Conservation (phyloP, 2,888 invertebrate genomes). For the Ganaspis brasiliensis region DNA sequence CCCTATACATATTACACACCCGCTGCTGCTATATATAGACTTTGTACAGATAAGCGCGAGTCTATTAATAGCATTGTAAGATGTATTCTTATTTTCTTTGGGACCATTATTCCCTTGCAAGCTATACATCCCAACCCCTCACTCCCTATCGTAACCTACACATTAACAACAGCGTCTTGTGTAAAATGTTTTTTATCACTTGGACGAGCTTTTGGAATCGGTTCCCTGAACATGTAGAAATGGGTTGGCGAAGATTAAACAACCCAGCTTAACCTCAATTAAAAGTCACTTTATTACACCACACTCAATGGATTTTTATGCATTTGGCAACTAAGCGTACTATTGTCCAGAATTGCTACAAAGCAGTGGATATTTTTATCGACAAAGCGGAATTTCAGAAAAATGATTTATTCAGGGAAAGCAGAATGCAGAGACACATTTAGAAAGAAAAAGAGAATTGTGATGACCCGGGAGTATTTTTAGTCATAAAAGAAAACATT, state of each 20-base stretch:
- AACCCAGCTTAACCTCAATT: constrained; percentile 10
- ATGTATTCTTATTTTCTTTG: constrained; percentile 17
- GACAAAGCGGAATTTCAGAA: no score
- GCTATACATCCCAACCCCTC: constrained; percentile 14
- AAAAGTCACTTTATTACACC: constrained; percentile 21
- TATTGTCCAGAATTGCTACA: no score
- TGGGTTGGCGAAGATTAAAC: constrained; percentile 5
- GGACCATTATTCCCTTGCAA: constrained; percentile 20
- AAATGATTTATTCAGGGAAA: no score
- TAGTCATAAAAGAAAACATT: no score
- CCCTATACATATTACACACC: constrained; percentile 46
- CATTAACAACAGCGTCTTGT: neutral
- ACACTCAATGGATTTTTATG: neutral
- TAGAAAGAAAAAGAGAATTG: no score
- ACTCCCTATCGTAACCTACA: neutral
- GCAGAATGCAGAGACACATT: no score
- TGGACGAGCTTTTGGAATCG: neutral
- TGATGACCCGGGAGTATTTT: no score
- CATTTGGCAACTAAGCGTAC: no score
- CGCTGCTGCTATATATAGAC: constrained; percentile 71
- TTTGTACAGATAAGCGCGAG: constrained; percentile 67
- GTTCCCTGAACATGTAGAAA: neutral
- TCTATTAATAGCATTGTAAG: constrained; percentile 69
- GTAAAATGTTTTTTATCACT: constrained; percentile 15
- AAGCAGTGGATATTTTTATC: no score